phyloP scores from a whole-genome alignment of 2,888 invertebrate genomes.

The Nomada flava region DNA sequence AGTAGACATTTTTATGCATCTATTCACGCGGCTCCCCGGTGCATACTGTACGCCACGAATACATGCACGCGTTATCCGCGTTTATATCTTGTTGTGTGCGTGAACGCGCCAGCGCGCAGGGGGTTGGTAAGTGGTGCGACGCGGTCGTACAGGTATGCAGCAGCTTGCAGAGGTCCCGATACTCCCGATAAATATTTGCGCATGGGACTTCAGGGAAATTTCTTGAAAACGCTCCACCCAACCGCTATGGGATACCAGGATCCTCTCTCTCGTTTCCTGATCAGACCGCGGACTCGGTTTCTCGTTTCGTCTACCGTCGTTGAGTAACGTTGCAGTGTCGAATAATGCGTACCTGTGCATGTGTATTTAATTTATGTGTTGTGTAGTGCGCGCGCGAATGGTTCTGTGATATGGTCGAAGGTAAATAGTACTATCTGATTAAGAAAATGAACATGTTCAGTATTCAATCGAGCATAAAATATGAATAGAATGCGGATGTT shows the following conservation, averaged over 20 bases:
- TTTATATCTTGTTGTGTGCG: background rate
- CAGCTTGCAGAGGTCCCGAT: slow-evolving; percentile 71
- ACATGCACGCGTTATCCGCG: slow-evolving; percentile 22
- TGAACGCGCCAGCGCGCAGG: no score
- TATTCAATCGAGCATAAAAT: no score
- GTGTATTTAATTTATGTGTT: no score
- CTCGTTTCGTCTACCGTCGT: slow-evolving; percentile 47
- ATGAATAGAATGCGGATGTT: no score
- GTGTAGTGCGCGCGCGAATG: no score
- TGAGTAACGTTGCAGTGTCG: no score
- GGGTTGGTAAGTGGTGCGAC: slow-evolving; percentile 54
- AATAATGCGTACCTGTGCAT: no score
- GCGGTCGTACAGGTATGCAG: slow-evolving; percentile 61
- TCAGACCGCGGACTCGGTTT: slow-evolving; percentile 19
- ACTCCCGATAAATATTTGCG: slow-evolving; percentile 78
- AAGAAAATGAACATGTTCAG: no score
- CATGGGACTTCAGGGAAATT: slow-evolving; percentile 77
- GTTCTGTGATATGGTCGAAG: no score
- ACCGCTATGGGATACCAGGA: background rate
- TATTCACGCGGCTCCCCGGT: slow-evolving; percentile 75
- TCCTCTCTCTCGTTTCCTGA: slow-evolving; percentile 19
- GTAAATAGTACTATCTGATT: no score
- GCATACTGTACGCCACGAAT: slow-evolving; percentile 62
- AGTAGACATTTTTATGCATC: slow-evolving; percentile 79
- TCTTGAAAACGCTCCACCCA: slow-evolving; percentile 68